phyloP scores from a whole-genome alignment of 2,113 vertebrate genomes.

The Trachemys scripta region DNA sequence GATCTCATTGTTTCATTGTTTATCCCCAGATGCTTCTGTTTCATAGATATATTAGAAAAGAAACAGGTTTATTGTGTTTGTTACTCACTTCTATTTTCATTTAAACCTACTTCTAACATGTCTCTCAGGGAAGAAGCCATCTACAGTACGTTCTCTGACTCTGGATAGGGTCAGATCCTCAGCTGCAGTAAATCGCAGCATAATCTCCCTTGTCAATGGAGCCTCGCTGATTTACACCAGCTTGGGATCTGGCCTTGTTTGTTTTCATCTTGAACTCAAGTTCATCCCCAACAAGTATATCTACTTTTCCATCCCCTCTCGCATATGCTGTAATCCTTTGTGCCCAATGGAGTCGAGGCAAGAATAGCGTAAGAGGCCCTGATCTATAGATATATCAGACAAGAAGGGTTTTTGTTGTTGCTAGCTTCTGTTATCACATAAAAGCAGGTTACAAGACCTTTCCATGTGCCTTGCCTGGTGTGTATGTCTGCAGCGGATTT shows the following conservation, averaged over 20 bases:
- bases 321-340: background rate
- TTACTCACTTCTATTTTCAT: background rate
- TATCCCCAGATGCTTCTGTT: background rate
- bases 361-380: conserved; percentile 2
- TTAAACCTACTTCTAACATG: background rate
- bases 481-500: background rate
- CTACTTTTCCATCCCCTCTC: background rate
- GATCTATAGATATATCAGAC: background rate
- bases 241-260: background rate
- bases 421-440: conserved; percentile 11
- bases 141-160: fast-evolving
- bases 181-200: background rate
- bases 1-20: background rate
- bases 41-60: background rate
- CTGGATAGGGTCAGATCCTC: background rate
- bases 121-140: background rate
- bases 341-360: background rate
- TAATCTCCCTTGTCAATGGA: background rate
- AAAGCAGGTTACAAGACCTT: conserved; percentile 6
- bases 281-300: background rate
- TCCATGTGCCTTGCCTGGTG: background rate
- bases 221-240: conserved; percentile 1
- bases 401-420: background rate
- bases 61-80: background rate
- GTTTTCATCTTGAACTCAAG: background rate